Evolutionary conservation across 2,888 invertebrate genomes (phyloP), one percentile per base, ranked within the genome.

Genomic region (Marasmarcha lunaedactyla): DNA sequence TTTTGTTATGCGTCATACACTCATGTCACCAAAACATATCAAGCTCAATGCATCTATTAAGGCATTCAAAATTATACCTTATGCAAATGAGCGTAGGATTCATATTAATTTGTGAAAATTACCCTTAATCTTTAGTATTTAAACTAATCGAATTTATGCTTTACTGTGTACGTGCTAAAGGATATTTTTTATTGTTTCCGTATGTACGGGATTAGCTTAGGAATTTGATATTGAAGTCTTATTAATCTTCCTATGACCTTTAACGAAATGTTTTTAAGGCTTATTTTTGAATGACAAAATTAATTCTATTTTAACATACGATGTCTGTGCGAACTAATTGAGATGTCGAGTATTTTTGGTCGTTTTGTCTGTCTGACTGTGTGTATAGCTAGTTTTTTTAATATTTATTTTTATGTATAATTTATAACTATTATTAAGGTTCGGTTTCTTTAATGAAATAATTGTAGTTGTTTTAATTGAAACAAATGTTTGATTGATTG

Each of bases 11-110:
- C 59, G 55, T 61, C 69, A 66, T 66, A 67, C 63, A 65, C 60
- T 66, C 77, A 72, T 83, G 83, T 83, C 81, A 83, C 79, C 79
- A 79, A 79, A 78, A 79, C 79, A 79, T 79, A 78, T 78, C 71
- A 73, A 71, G 69, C 71, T 58, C 63, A 62, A 65, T 69, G 63
- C 55, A 52, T 53, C 45, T 50, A 55, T 57, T 59, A 52, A 50
- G 55, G 51, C 56, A 61, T 35, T 40, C 37, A 43, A 60, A 52
- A 47, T 45, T 42, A 42, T 25, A 54, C 60, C 43, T 36, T 57
- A 56, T 14, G 1, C 0, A 11, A 10, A 38, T 40, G 11, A 3
- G 6, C 14, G 2, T 36, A 14, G 38, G 37, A 48, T 64, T 65
- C 42, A 52, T 43, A 40, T 33, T 36, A 49, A 65, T 65, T 71